A percentile compares a stretch with the other conserved stretches of the same genome.
Evolutionary conservation across 2,888 invertebrate genomes (phyloP).

Genomic region (Chymomyza fuscimana): DNA sequence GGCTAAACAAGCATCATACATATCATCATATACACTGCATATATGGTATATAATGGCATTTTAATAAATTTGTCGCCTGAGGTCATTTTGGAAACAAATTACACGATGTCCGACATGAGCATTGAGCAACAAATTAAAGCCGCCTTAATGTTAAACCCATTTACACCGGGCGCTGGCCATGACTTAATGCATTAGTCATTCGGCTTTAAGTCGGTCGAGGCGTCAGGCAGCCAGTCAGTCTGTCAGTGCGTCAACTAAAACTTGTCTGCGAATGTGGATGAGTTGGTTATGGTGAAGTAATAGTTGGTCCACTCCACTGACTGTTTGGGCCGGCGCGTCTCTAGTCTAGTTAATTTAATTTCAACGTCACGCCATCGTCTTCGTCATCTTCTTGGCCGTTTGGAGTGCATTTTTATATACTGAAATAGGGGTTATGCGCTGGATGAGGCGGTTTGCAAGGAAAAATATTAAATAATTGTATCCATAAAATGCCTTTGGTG

Average conservation of each 20-base stretch:
- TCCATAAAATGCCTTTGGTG: neutral
- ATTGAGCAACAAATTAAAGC: constrained; percentile 58
- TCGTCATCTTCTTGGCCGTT: constrained; percentile 19
- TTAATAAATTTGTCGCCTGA: constrained; percentile 71
- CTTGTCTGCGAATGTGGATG: constrained; percentile 38
- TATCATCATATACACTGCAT: constrained; percentile 17
- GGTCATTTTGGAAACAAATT: constrained; percentile 26
- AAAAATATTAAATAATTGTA: neutral
- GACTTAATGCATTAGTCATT: constrained; percentile 55
- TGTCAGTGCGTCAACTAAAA: constrained; percentile 25
- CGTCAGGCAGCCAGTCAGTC: constrained; percentile 34
- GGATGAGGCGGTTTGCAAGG: neutral
- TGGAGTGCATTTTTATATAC: constrained; percentile 2
- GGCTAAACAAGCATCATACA: constrained; percentile 15
- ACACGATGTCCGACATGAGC: neutral
- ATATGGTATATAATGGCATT: constrained; percentile 55
- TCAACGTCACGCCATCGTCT: constrained; percentile 70
- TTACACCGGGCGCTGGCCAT: constrained; percentile 54
- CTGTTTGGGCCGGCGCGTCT: constrained; percentile 43
- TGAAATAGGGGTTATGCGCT: neutral
- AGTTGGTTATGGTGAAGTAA: neutral
- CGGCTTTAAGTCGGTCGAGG: constrained; percentile 26
- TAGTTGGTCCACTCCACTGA: neutral
- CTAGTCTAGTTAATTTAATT: constrained; percentile 74
- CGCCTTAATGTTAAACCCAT: constrained; percentile 72